phyloP scores from a whole-genome alignment of 2,113 vertebrate species.

The Furnarius figulus region DNA sequence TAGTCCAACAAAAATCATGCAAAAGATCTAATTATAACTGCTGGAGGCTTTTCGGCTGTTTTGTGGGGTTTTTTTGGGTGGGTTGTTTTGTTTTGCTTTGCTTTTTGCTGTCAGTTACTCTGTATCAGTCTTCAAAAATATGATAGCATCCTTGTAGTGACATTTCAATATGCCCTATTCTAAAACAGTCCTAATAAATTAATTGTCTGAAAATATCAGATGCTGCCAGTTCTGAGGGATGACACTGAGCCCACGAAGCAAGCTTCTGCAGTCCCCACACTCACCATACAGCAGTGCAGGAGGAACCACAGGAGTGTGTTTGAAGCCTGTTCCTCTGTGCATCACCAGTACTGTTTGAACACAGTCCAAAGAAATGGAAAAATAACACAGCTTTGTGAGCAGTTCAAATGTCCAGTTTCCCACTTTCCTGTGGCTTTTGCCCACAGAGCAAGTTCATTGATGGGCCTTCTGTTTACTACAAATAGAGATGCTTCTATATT shows the following conservation, averaged over 20 bases:
- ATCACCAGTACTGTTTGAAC: not conserved
- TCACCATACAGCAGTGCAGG: not conserved
- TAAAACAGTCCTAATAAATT: not conserved
- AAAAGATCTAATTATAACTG: not conserved
- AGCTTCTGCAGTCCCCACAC: not conserved
- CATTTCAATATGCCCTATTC: not conserved
- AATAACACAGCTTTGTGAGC: not conserved
- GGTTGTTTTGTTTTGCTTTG: not conserved
- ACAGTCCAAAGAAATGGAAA: not conserved
- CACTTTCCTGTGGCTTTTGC: not conserved
- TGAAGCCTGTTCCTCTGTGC: not conserved
- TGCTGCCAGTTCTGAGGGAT: not conserved
- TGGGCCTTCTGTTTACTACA: not conserved
- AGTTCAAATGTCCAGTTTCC: not conserved
- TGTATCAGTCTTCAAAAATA: not conserved
- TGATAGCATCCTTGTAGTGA: not conserved
- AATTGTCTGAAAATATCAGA: not conserved
- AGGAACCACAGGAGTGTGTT: rapidly evolving
- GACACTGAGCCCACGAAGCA: not conserved
- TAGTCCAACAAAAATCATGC: not conserved
- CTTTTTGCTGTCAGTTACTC: not conserved
- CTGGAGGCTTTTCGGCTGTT: not conserved
- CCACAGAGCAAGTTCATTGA: not conserved
- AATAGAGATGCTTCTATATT: not conserved
- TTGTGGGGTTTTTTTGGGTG: not conserved